Percentiles rank a stretch among this genome's conserved stretches.
phyloP scores from a whole-genome alignment of 2,888 invertebrate species.

The Caenorhabditis japonica region DNA sequence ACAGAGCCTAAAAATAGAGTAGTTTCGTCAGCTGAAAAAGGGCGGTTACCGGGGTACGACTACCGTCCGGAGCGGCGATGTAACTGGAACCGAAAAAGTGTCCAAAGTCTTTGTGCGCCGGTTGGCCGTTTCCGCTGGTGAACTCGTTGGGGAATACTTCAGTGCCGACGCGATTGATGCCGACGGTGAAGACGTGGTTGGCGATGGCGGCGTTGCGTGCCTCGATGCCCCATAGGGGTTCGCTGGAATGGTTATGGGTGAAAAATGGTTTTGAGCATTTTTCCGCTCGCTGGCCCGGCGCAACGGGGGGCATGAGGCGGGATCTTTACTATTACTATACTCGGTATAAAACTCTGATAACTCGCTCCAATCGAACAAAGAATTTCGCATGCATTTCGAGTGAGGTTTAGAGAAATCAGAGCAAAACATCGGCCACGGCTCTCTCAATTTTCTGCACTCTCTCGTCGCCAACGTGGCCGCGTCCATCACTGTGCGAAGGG shows the following conservation, averaged over 20 bases:
- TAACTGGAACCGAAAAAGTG: constrained; percentile 95
- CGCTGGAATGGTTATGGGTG: constrained; percentile 81
- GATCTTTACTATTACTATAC: no score
- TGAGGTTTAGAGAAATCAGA: no score
- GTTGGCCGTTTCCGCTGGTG: constrained; percentile 87
- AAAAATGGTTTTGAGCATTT: background rate
- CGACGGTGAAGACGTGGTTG: constrained; percentile 93
- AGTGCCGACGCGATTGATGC: constrained; percentile 92
- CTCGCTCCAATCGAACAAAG: no score
- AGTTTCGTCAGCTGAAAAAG: background rate
- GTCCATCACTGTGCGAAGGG: no score
- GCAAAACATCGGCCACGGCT: no score
- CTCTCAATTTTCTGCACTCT: no score
- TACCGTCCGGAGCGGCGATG: constrained; percentile 92
- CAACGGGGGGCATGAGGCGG: no score
- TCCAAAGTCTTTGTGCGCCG: constrained; percentile 86
- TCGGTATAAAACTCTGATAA: no score
- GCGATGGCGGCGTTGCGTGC: constrained; percentile 95
- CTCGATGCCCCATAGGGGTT: constrained; percentile 95
- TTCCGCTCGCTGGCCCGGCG: no score
- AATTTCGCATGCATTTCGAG: no score
- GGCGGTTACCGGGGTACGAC: constrained; percentile 86
- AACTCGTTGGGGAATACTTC: constrained; percentile 86
- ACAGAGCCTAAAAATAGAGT: constrained; percentile 81
- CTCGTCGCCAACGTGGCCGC: no score